Base-by-base conservation (phyloP, 2,888 invertebrate genomes). In the Hydropsyche betteni region DNA sequence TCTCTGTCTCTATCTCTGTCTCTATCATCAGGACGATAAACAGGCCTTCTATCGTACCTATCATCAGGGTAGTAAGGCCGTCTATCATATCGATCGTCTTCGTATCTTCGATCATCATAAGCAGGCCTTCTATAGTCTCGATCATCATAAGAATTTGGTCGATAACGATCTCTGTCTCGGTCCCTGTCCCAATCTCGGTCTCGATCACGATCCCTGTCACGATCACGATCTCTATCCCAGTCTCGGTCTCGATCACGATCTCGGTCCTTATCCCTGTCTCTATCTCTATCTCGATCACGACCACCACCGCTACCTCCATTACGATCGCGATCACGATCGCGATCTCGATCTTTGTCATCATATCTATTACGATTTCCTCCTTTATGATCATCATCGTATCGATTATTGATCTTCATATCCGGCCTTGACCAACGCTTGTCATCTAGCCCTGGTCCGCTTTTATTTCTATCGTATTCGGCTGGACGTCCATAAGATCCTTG, bases 361-460 rank as follows among this genome's bases (percentile, higher is more conserved):
- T 44, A 16, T 14, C 51, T 38, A 58, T 72, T 72, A 7, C 61
- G n/a, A 33, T 53, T 53, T n/a, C 79, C 73, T 75, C 74, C 74
- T 10, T 69, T 55, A 6, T 73, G 75, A 61, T 77, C 79, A 14
- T 76, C 52, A 33, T 61, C 44, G 16, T 33, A 69, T 34, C 75
- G 70, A 58, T 75, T 44, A 10, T 70, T 53, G 33, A 75, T 75
- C 53, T 74, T 75, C 4, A 55, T 74, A 68, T 78, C 76, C 3
- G 76, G 76, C 72, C 58, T 75, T n/a, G 38, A 52, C 79, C 75
- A 77, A 5, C 50, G 74, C 69, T 75, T 79, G 14, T 79, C 77
- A n/a, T 78, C 79, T 58, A 75, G n/a, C 53, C 79, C 79, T 36
- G 78, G 61, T 5, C 76, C 77, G 14, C 79, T 79, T 69, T 79